phyloP scores from a whole-genome alignment of 2,113 vertebrate genomes.

The Cyanoliseus patagonus region DNA sequence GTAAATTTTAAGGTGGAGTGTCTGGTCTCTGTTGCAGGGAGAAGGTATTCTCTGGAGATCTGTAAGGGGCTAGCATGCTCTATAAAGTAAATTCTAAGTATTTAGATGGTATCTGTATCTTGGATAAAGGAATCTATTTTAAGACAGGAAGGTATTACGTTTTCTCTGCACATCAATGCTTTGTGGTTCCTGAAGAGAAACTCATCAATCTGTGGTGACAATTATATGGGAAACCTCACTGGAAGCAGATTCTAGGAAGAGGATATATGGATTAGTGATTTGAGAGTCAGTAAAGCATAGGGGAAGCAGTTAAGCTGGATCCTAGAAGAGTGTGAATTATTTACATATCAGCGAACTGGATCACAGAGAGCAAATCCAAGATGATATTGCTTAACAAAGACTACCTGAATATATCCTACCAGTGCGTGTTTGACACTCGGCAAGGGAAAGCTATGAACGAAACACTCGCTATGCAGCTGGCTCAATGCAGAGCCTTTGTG shows the following conservation, averaged over 20 bases:
- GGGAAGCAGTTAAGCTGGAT: slow-evolving; percentile 2
- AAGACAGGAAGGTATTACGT: neutral
- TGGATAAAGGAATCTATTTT: neutral
- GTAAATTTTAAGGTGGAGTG: neutral
- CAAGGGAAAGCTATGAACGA: neutral
- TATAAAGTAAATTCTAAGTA: neutral
- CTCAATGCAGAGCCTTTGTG: neutral
- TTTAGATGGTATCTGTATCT: neutral
- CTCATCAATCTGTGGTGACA: slow-evolving; percentile 42
- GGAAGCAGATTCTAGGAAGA: slow-evolving; percentile 47
- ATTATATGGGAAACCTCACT: slow-evolving; percentile 36
- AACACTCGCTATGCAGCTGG: neutral
- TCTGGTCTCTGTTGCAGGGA: neutral
- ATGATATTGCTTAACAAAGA: neutral
- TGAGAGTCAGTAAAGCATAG: slow-evolving; percentile 47
- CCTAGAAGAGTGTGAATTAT: slow-evolving; percentile 21
- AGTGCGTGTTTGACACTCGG: neutral
- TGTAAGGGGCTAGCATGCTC: neutral
- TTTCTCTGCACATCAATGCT: neutral
- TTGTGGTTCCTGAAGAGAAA: slow-evolving; percentile 14
- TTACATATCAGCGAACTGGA: slow-evolving; percentile 21
- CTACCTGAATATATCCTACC: neutral
- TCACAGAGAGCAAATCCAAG: neutral
- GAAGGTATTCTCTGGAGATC: neutral
- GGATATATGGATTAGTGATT: slow-evolving; percentile 7